These are phyloP conservation scores for Marmota monax DNA, from an alignment of 2,113 vertebrate species.

Conservation along the genomic window DNA sequence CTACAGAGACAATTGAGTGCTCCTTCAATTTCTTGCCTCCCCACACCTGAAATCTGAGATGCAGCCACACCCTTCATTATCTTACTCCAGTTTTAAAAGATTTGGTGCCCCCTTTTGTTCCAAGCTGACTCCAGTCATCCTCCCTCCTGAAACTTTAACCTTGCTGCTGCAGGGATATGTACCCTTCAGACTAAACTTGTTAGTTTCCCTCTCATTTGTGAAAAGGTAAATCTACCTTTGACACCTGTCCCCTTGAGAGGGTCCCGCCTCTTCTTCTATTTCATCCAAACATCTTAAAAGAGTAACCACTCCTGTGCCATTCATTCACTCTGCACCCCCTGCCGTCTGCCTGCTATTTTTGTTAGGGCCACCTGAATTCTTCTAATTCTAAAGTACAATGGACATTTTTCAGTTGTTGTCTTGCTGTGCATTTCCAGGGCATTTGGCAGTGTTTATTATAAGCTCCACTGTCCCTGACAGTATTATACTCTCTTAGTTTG, in stretches of 20 bases:
- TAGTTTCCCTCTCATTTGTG: background rate
- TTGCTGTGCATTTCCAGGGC: background rate
- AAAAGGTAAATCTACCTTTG: background rate
- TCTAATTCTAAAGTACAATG: background rate
- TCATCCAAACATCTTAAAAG: background rate
- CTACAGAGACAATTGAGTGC: rapidly evolving
- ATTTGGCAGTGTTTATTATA: background rate
- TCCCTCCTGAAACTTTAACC: background rate
- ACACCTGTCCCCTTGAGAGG: background rate
- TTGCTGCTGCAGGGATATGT: background rate
- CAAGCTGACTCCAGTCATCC: background rate
- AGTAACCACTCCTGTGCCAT: background rate
- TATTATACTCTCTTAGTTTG: background rate
- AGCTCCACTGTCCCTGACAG: background rate
- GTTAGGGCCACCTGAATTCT: background rate
- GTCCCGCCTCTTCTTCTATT: background rate
- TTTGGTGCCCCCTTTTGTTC: background rate
- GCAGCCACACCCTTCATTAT: background rate
- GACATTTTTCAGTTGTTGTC: background rate
- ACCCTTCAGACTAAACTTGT: background rate
- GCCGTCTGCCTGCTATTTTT: background rate
- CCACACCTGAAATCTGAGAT: background rate
- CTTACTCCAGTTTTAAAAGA: background rate
- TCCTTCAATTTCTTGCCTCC: background rate
- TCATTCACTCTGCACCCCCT: background rate